Base-by-base conservation (phyloP, 2,797 vertebrate species). In the Tauraco hartlaubi region DNA sequence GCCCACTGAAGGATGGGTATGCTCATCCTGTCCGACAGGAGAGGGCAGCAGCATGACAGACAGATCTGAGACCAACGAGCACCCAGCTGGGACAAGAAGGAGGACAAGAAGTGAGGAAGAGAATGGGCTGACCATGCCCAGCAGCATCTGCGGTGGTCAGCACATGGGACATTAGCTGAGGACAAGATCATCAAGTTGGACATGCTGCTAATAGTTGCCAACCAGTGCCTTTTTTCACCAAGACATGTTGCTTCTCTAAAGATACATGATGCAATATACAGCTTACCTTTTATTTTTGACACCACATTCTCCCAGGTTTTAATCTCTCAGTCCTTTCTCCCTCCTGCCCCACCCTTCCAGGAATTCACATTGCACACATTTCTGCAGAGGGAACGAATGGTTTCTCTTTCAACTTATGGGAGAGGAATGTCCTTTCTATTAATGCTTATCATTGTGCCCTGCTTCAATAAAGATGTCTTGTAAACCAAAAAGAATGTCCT, bases 401-500 rank as follows among this genome's bases (percentile, higher is more conserved):
- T 39, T 85, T 88, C 92, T 92, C 85, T 86, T 88, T 67, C 88
- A 88, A 88, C 59, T 83, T 90, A 67, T 71, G 73, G n/a, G 88
- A 92, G 52, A 91, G 55, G 76, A 93, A 67, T 90, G 80, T 54
- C 85, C 71, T 88, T 93, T 92, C 82, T 84, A 71, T 79, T 96
- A 86, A 84, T 74, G 69, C 91, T 94, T 96, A 96, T 96, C 88
- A 23, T 73, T 8, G 1, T 59, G 66, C 48, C 39, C 76, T 69
- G 22, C 76, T 86, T 86, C 88, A 76, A 21, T 92, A 92, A 96
- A 96, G 85, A 90, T 82, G 74, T 39, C 83, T 95, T 88, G 68
- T 92, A 96, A 95, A 88, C 63, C 54, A 73, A 67, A 55, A 92
- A 93, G 94, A 96, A 96, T 94, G 92, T 95, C 86, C 71, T 41